Conservation (phyloP, 1,140 invertebrate species). For the Atopsyche davidsoni region DNA sequence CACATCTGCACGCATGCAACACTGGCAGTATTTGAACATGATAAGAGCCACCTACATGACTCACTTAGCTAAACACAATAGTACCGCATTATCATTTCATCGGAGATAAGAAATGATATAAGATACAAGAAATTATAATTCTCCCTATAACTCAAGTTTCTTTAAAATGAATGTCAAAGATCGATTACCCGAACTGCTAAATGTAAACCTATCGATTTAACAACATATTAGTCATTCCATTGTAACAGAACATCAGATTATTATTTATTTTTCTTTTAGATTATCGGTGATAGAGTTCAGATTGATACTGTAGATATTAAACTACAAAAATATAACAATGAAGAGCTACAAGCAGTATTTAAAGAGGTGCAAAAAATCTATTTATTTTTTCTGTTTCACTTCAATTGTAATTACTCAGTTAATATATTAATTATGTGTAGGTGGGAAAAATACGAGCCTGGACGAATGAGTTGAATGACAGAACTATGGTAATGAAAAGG, state of each 20-base stretch:
- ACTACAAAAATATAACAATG: conserved; percentile 36
- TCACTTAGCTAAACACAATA: conserved; percentile 23
- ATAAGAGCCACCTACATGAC: conserved; percentile 24
- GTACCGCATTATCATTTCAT: conserved; percentile 2
- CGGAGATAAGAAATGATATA: conserved; percentile 10
- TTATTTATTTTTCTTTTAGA: conserved; percentile 11
- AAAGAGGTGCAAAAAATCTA: conserved; percentile 38
- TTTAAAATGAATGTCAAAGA: conserved; percentile 20
- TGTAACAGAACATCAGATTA: not conserved
- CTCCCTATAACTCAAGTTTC: too few relatives aligned
- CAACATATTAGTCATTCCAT: not conserved
- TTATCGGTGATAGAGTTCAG: conserved; percentile 5
- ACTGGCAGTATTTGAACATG: conserved; percentile 15
- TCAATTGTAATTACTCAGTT: conserved; percentile 1
- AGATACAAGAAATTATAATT: too few relatives aligned
- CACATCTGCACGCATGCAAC: too few relatives aligned
- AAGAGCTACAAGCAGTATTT: conserved; percentile 38
- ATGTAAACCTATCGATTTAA: conserved; percentile 2
- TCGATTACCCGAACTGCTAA: conserved; percentile 23
- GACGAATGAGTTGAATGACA: conserved; percentile 46
- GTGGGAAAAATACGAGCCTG: conserved; percentile 47
- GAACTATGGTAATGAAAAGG: conserved; percentile 47
- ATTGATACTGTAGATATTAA: conserved; percentile 30
- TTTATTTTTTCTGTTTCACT: conserved; percentile 16
- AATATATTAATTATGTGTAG: conserved; percentile 34